A percentile compares a stretch with the other conserved stretches of the same genome.
Evolutionary conservation across 1,140 invertebrate genomes (phyloP).

Genomic region (Heliconius himera): DNA sequence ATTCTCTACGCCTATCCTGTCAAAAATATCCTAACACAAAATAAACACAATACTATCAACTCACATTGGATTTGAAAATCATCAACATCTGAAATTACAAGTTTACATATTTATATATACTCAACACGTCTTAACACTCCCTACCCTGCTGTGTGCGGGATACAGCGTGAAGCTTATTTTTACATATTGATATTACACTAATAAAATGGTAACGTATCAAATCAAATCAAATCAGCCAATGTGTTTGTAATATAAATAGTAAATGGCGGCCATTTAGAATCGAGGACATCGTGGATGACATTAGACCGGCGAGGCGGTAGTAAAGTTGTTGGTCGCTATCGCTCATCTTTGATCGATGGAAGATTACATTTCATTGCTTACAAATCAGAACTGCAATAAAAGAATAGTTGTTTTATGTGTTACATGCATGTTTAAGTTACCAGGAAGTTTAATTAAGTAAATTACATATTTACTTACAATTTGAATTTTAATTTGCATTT

Average conservation of each 20-base stretch:
- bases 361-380: background rate
- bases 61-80: background rate
- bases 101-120: background rate
- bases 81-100: background rate
- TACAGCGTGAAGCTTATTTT: no score
- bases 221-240: conserved; percentile 10
- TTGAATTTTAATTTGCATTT: no score
- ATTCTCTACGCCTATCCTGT: no score
- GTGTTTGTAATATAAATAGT: background rate
- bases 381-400: background rate
- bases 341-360: background rate
- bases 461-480: no score
- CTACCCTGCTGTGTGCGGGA: no score
- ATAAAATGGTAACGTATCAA: background rate
- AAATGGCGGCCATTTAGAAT: background rate
- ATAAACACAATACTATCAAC: no score
- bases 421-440: no score
- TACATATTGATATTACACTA: background rate
- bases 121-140: no score
- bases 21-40: no score
- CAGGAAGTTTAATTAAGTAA: no score
- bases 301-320: conserved; percentile 1
- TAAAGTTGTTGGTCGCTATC: background rate
- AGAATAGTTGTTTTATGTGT: background rate
- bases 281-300: background rate